A percentile compares a stretch with the other conserved stretches of the same genome.
Evolutionary conservation across 37 sponge, comb jelly and placozoan species (phyloP).

Genomic region (Lycopodina hypogea): DNA sequence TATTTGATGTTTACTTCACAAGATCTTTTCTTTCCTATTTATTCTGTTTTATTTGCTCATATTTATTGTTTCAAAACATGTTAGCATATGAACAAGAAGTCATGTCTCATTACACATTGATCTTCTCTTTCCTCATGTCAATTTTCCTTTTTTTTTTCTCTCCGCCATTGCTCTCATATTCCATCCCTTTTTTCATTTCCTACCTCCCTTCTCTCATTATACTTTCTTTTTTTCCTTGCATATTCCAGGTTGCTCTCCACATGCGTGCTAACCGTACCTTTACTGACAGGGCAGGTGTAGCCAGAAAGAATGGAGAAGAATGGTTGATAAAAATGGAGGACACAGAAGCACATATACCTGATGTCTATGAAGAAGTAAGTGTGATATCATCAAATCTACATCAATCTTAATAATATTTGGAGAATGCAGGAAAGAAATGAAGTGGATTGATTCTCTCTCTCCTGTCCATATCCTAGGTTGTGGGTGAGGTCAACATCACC

Average conservation of each 20-base stretch:
- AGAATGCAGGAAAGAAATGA: neutral
- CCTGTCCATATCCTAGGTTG: slow-evolving; percentile 33
- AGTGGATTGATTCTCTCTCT: neutral
- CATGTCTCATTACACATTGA: too few relatives aligned
- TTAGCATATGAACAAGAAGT: too few relatives aligned
- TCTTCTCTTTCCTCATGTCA: too few relatives aligned
- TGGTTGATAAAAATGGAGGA: slow-evolving; percentile 99
- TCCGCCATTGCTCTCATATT: too few relatives aligned
- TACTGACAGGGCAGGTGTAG: slow-evolving; percentile 74
- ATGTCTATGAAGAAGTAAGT: slow-evolving; percentile 92
- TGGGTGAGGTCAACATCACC: slow-evolving; percentile 84
- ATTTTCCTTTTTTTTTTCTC: too few relatives aligned
- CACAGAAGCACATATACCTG: slow-evolving; percentile 99
- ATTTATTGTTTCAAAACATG: too few relatives aligned
- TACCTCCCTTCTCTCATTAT: too few relatives aligned
- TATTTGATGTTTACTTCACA: neutral
- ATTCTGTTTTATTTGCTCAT: too few relatives aligned
- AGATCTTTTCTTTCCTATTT: too few relatives aligned
- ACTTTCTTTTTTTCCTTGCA: too few relatives aligned
- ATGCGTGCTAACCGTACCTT: slow-evolving; percentile 92
- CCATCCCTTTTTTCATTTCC: neutral
- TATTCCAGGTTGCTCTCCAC: slow-evolving; percentile 87
- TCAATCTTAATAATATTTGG: neutral
- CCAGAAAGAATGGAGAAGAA: slow-evolving; percentile 96
- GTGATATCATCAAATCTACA: neutral